These are phyloP conservation scores for Andrena chrysosceles DNA, from an alignment of 2,888 invertebrate genomes.

Conservation along the genomic window DNA sequence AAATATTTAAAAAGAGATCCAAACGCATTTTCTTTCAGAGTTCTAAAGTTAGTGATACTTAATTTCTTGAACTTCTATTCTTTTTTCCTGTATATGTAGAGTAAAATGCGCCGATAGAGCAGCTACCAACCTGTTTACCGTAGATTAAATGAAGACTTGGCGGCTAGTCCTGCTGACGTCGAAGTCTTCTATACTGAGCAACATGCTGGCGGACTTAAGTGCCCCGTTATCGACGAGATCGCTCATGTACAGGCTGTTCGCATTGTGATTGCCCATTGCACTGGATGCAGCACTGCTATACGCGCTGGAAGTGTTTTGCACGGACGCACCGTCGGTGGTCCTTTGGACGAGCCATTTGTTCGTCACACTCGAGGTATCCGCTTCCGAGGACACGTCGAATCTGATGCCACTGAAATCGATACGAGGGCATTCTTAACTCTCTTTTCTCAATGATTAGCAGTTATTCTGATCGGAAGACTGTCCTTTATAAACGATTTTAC, in stretches of 20 bases:
- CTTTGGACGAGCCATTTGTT: slow-evolving; percentile 81
- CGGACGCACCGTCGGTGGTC: slow-evolving; percentile 80
- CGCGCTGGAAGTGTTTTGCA: slow-evolving; percentile 83
- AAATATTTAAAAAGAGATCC: too few relatives aligned
- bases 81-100: not conserved
- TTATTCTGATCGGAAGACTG: not conserved
- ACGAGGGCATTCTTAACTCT: not conserved
- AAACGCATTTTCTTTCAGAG: too few relatives aligned
- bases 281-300: slow-evolving; percentile 83
- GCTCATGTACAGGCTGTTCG: slow-evolving; percentile 78
- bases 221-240: slow-evolving; percentile 78
- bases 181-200: slow-evolving; percentile 82
- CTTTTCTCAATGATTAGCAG: not conserved
- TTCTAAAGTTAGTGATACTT: too few relatives aligned
- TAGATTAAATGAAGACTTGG: slow-evolving; percentile 81
- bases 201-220: slow-evolving; percentile 82
- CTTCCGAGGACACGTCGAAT: slow-evolving; percentile 80
- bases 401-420: slow-evolving; percentile 76
- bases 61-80: not conserved
- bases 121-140: slow-evolving; percentile 24
- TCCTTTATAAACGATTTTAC: too few relatives aligned
- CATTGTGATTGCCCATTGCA: slow-evolving; percentile 82
- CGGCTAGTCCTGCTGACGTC: slow-evolving; percentile 83
- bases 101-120: not conserved
- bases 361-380: slow-evolving; percentile 79